Conservation (phyloP, 2,888 invertebrate species). For the Atherix ibis region DNA sequence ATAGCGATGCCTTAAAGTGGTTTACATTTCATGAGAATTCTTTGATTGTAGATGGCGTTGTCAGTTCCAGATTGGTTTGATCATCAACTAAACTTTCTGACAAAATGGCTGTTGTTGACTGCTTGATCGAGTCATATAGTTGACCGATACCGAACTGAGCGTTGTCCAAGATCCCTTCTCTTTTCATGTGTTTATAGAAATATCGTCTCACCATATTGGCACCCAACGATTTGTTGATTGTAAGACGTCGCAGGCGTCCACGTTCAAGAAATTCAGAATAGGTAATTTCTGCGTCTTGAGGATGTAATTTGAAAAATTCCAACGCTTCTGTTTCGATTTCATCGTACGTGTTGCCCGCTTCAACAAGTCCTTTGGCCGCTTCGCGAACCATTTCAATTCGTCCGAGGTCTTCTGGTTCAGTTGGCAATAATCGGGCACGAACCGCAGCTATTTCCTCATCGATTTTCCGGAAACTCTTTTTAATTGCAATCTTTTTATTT, state of each 20-base stretch:
- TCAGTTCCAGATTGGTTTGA: too few relatives aligned
- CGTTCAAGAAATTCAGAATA: conserved; percentile 25
- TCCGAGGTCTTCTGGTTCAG: conserved; percentile 30
- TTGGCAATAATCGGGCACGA: conserved; percentile 28
- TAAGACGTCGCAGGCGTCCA: conserved; percentile 21
- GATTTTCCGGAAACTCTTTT: conserved; percentile 18
- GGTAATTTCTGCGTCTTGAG: conserved; percentile 18
- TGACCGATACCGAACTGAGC: conserved; percentile 23
- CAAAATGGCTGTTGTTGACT: too few relatives aligned
- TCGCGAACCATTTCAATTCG: conserved; percentile 20
- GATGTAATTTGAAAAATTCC: conserved; percentile 14
- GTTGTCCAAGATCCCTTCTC: conserved; percentile 15
- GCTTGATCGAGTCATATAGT: too few relatives aligned
- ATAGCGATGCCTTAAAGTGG: too few relatives aligned
- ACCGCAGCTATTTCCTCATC: conserved; percentile 24
- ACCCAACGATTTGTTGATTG: conserved; percentile 25
- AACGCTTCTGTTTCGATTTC: conserved; percentile 15
- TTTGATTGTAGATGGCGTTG: too few relatives aligned
- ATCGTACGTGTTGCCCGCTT: conserved; percentile 15
- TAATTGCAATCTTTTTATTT: conserved; percentile 22
- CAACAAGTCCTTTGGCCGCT: conserved; percentile 16
- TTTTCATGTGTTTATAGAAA: conserved; percentile 18
- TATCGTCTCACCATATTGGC: conserved; percentile 22
- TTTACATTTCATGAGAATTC: too few relatives aligned
- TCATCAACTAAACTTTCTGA: too few relatives aligned